phyloP scores from a whole-genome alignment of 2,113 vertebrate species.

The Plecturocebus donacophilus region DNA sequence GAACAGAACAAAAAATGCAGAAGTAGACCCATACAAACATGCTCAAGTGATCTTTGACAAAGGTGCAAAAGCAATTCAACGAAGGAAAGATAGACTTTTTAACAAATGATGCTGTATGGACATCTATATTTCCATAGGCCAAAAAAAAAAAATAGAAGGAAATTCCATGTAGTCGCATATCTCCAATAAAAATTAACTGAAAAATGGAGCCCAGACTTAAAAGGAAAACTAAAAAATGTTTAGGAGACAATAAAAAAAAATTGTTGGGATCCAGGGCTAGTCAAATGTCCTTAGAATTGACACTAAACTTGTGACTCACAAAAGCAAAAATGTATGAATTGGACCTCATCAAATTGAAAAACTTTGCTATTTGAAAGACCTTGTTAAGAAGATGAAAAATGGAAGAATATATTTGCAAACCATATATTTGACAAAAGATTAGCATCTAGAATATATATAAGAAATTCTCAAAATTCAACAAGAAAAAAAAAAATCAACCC shows the following conservation, averaged over 20 bases:
- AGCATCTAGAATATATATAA: neutral
- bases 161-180: neutral
- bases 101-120: neutral
- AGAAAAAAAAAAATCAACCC: neutral
- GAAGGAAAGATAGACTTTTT: neutral
- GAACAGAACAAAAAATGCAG: neutral
- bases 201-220: neutral
- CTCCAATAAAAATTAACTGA: neutral
- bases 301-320: neutral
- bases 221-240: neutral
- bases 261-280: neutral
- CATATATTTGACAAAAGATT: neutral
- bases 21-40: neutral
- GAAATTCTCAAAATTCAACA: neutral
- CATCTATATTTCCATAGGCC: neutral
- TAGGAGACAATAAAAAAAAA: neutral
- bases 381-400: neutral
- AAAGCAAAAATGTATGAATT: neutral
- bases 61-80: neutral
- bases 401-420: neutral
- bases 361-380: neutral
- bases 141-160: neutral
- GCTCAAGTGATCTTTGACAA: neutral
- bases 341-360: neutral
- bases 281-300: neutral